Evolutionary conservation across 2,113 vertebrate genomes (phyloP), one percentile per base, ranked within the genome.

Genomic region (Gambusia affinis): DNA sequence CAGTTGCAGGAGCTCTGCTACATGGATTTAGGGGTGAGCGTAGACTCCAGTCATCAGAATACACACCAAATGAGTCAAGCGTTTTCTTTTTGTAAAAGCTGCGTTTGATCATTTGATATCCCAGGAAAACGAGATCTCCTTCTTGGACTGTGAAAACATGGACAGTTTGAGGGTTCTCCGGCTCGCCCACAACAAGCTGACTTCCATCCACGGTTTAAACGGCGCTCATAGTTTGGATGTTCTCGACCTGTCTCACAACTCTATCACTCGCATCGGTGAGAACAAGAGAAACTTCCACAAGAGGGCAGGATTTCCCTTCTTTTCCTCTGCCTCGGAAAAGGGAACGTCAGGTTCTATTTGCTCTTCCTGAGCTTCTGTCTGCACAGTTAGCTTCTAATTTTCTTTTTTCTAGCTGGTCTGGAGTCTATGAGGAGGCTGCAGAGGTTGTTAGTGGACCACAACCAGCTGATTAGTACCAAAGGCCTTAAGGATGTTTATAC

Each of bases 261-360:
- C 85, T 90, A 95, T 99, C 87, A 96, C 95, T 15, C 95, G 95
- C 84, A 94, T 99, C 66, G 95, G 98, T 99, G 93, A 96, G 96
- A 44, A 60, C 8, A 3, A 57, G 51, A 57, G 24, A 42, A 10
- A 44, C 0, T 1, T 73, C 87, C 93, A 93, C 75, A 37, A 92
- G 94, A 83, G 89, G 90, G 93, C 88, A 90, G 81, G 60, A 72
- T 88, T 70, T 64, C 22, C 67, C 82, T 80, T 64, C n/a, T 66
- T 72, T 75, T 70, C 17, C 51, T 0, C 44, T 47, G 44, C 44
- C 44, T 17, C 4, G 15, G 4, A 47, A 1, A 19, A 19, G 4
- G 44, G 44, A 17, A 7, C 5, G 4, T 47, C 44, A 7, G 44
- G 44, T 6, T 14, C 24, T 68, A 65, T 62, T 19, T 28, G 51